Evolutionary conservation across 2,113 vertebrate genomes (phyloP).

Genomic region (Platichthys flesus): DNA sequence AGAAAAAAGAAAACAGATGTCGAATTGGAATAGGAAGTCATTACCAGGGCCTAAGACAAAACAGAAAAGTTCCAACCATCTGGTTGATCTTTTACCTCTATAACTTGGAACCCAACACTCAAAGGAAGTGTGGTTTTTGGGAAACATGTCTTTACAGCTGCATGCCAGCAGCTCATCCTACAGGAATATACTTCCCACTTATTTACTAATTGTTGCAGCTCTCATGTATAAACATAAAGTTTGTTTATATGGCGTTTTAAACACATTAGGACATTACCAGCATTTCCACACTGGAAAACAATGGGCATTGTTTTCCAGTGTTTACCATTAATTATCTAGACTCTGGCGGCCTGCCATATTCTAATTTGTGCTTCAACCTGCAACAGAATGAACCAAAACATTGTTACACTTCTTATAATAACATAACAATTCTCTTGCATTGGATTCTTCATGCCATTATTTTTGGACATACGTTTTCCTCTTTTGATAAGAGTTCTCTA

Average conservation of each 20-base stretch:
- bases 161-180: not conserved
- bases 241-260: not conserved
- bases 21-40: slow-evolving; percentile 35
- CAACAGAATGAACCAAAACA: not conserved
- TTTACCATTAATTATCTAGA: not conserved
- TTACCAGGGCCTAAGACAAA: slow-evolving; percentile 12
- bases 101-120: not conserved
- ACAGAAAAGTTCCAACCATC: slow-evolving; percentile 32
- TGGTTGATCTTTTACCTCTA: slow-evolving; percentile 23
- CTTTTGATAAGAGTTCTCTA: no score
- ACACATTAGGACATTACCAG: not conserved
- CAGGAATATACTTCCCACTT: not conserved
- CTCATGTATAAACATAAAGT: not conserved
- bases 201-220: not conserved
- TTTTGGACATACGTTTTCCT: no score
- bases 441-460: no score
- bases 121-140: slow-evolving; percentile 8
- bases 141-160: slow-evolving; percentile 6
- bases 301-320: not conserved
- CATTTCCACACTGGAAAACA: not conserved
- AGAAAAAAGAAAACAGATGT: slow-evolving; percentile 38
- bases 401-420: not conserved
- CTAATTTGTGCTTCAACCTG: not conserved
- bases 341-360: not conserved
- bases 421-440: not conserved